A percentile compares a stretch with the other conserved stretches of the same genome.
These are phyloP conservation scores for Zonitis immaculata DNA, from an alignment of 2,888 invertebrate species.

Conservation along the genomic window DNA sequence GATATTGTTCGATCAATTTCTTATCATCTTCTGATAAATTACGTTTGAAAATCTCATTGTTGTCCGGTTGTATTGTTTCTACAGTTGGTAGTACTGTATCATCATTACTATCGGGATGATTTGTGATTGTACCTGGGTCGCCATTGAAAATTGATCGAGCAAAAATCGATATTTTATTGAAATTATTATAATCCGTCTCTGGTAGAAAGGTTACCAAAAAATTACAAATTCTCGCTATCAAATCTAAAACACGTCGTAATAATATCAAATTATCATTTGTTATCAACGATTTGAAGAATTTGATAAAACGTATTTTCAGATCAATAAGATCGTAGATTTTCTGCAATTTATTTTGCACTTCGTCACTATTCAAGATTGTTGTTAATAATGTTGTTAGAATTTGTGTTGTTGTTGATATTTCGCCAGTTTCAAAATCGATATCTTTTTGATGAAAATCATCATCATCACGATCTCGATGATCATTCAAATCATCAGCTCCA, in stretches of 20 bases:
- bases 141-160: no score
- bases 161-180: no score
- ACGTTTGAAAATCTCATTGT: not conserved
- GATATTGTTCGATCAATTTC: not conserved
- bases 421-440: not conserved
- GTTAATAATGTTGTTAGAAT: not conserved
- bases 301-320: slow-evolving; percentile 28
- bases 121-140: not conserved
- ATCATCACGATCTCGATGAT: not conserved
- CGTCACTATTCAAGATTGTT: slow-evolving; percentile 1
- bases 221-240: slow-evolving; percentile 8
- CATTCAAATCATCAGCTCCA: not conserved
- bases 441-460: not conserved
- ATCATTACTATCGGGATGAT: not conserved
- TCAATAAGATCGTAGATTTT: slow-evolving; percentile 27
- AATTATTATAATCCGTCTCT: no score
- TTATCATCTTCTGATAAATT: not conserved
- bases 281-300: slow-evolving; percentile 28
- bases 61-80: not conserved
- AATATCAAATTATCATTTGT: slow-evolving; percentile 33
- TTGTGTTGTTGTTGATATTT: not conserved
- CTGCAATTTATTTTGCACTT: slow-evolving; percentile 16
- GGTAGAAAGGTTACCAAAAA: slow-evolving; percentile 9
- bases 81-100: not conserved
- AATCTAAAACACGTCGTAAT: slow-evolving; percentile 18